Conservation (phyloP, 2,113 vertebrate species). For the Megaptera novaeangliae region DNA sequence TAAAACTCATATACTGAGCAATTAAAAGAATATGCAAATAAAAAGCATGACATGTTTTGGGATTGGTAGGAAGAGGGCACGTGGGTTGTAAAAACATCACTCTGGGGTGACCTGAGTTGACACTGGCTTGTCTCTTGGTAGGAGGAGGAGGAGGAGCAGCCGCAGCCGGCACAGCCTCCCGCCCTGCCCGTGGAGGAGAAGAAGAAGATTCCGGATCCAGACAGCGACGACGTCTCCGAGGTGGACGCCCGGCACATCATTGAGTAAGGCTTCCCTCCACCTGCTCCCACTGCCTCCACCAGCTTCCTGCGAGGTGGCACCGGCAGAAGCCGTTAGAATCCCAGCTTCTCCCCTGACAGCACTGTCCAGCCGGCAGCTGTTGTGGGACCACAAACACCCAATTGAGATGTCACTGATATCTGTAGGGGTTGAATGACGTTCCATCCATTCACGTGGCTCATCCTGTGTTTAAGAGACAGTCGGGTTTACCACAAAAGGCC, state of each 20-base stretch:
- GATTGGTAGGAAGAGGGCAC: accelerated
- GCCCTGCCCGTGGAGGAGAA: slow-evolving; percentile 86
- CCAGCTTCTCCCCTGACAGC: neutral
- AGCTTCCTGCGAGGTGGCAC: neutral
- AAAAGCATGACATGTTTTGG: neutral
- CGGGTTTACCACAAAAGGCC: accelerated
- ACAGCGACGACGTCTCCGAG: slow-evolving; percentile 93
- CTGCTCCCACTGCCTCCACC: accelerated
- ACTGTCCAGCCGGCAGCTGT: neutral
- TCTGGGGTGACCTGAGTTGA: neutral
- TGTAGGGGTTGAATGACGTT: neutral
- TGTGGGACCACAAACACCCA: neutral
- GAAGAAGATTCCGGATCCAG: slow-evolving; percentile 94
- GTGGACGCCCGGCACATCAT: slow-evolving; percentile 92
- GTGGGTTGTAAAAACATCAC: no score
- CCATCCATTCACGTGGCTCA: accelerated
- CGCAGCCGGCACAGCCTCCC: slow-evolving; percentile 77
- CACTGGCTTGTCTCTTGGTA: neutral
- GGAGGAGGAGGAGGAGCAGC: slow-evolving; percentile 90
- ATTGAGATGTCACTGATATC: neutral
- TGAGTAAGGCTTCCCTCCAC: slow-evolving; percentile 82
- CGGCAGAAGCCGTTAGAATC: neutral
- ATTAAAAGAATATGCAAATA: neutral
- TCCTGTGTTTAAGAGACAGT: neutral
- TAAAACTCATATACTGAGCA: neutral